Base-by-base conservation (phyloP, 2,888 invertebrate genomes). In the Heliconius erato region DNA sequence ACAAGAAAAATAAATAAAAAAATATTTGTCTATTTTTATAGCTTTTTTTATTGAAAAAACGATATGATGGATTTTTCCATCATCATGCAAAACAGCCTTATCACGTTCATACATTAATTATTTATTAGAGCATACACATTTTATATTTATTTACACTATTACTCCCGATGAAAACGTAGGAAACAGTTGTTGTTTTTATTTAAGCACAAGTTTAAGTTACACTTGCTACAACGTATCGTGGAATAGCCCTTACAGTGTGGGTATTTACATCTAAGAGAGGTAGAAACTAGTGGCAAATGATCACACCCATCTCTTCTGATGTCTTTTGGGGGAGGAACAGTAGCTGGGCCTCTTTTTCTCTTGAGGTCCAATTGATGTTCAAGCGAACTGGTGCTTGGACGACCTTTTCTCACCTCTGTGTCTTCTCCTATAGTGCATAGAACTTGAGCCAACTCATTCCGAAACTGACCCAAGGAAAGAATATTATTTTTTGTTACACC, bases 401-500 rank as follows among this genome's bases (percentile, higher is more conserved):
- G 32, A 54, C 77, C 77, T 81, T 77, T 81, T 81, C 49, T 81
- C 26, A 71, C 71, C 23, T 79, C 69, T 71, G 74, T 77, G 63
- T 68, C 65, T n/a, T 28, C 65, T 74, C 81, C 80, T 68, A 40
- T 80, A 44, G n/a, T 74, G 65, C 74, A 54, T 44, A 80, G 49
- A 32, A 67, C 54, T 72, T 67, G 68, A 28, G 76, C 76, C 68
- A 81, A 76, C 44, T 69, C 76, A 80, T 80, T 80, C 44, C 80
- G 67, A 80, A 67, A 80, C 44, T 74, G 79, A 84, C 88, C 77
- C 87, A 88, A 88, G 89, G 88, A 88, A 89, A 89, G 88, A 67
- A 89, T 86, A 89, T 87, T 88, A 84, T 90, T 90, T 89, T 90
- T 87, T 79, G 89, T 83, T 88, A 88, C 88, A 88, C 86, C 86